A percentile compares a stretch with the other conserved stretches of the same genome.
Evolutionary conservation across 1,140 invertebrate genomes (phyloP).

Genomic region (Zaprionus africanus): DNA sequence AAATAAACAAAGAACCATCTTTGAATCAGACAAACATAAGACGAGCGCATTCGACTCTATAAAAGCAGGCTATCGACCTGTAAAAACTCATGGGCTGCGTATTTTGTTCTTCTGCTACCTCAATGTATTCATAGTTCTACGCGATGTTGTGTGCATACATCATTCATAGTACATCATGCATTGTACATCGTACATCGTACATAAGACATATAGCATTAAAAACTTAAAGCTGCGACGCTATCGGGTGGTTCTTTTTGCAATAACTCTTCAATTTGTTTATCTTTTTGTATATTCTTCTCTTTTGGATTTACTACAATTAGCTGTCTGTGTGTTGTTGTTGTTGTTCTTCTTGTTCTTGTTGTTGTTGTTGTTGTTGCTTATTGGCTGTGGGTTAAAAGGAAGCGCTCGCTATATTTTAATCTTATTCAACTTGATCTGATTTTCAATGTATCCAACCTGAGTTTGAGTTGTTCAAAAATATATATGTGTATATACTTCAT

Average conservation of each 20-base stretch:
- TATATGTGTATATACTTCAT: conserved; percentile 58
- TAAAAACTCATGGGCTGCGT: conserved; percentile 33
- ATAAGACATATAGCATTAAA: conserved; percentile 33
- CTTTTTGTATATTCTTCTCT: conserved; percentile 28
- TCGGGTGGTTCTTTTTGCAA: conserved; percentile 50
- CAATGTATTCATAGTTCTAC: conserved; percentile 31
- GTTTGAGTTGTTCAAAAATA: conserved; percentile 83
- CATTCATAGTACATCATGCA: conserved; percentile 1
- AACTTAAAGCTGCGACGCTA: conserved; percentile 57
- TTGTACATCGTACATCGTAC: background rate
- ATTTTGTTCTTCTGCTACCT: conserved; percentile 3
- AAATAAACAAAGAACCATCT: background rate
- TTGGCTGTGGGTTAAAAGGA: conserved; percentile 81
- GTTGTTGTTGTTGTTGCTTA: conserved; percentile 32
- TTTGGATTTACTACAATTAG: conserved; percentile 63
- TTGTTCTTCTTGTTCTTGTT: conserved; percentile 2
- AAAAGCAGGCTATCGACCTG: conserved; percentile 39
- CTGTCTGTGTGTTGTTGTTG: conserved; percentile 42
- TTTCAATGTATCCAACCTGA: conserved; percentile 82
- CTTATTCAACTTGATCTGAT: conserved; percentile 77
- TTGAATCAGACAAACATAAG: conserved; percentile 4
- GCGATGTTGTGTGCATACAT: conserved; percentile 33
- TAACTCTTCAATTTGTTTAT: conserved; percentile 27
- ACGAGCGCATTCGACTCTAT: conserved; percentile 34
- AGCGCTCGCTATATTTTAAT: conserved; percentile 78